Evolutionary conservation across 2,113 vertebrate species (phyloP).

Genomic region (Tinamus guttatus): DNA sequence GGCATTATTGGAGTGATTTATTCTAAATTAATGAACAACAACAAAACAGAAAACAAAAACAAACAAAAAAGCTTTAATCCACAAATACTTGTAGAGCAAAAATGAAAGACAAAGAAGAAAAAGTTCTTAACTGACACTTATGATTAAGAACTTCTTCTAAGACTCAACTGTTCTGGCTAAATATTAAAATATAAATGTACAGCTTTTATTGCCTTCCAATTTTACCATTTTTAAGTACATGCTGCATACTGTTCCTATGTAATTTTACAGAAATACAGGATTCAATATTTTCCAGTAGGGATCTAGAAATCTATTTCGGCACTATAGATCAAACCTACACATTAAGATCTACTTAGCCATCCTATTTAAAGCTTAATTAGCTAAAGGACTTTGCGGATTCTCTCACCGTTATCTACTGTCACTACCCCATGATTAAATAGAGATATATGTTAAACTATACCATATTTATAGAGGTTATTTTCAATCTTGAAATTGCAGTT

Average conservation of each 20-base stretch:
- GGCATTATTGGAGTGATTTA: constrained; percentile 99
- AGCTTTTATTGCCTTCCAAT: neutral
- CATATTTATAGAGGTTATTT: neutral
- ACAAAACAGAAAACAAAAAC: neutral
- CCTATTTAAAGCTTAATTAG: neutral
- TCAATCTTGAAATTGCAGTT: neutral
- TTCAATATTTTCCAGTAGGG: neutral
- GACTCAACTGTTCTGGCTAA: neutral
- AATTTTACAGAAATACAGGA: neutral
- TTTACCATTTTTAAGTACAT: neutral
- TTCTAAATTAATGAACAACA: constrained; percentile 76
- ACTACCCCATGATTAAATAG: neutral
- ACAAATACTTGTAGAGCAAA: neutral
- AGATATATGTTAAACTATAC: neutral
- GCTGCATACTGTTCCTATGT: rapidly evolving
- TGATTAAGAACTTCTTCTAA: neutral
- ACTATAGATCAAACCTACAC: neutral
- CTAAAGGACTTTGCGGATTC: neutral
- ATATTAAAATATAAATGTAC: neutral
- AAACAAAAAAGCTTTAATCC: neutral
- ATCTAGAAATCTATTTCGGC: neutral
- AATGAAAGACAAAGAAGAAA: neutral
- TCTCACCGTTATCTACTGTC: neutral
- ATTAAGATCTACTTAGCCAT: neutral
- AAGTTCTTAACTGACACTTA: neutral